Percentiles rank a stretch among this genome's conserved stretches.
phyloP scores from a whole-genome alignment of 2,888 invertebrate genomes.

The Ichneumon xanthorius region DNA sequence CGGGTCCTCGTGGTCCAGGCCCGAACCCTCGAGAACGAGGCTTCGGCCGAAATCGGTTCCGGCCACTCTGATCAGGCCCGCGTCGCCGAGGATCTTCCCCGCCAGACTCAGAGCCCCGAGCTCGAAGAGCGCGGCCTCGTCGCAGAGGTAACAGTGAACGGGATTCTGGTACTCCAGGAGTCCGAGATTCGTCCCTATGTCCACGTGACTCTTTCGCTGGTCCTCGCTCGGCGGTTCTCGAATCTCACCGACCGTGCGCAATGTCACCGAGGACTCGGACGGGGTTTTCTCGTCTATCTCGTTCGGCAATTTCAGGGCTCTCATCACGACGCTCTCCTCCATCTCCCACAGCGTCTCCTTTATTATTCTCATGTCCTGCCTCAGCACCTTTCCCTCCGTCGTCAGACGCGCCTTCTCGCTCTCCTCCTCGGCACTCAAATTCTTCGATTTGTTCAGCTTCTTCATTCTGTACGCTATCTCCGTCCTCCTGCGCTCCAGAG shows the following conservation, averaged over 20 bases:
- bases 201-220: conserved; percentile 84
- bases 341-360: conserved; percentile 89
- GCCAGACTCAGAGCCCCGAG: conserved; percentile 86
- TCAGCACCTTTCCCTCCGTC: conserved; percentile 86
- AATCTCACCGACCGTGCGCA: conserved; percentile 72
- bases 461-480: conserved; percentile 86
- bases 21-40: conserved; percentile 91
- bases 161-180: conserved; percentile 87
- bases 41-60: conserved; percentile 93
- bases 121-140: conserved; percentile 91
- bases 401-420: conserved; percentile 86
- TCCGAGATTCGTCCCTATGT: conserved; percentile 86
- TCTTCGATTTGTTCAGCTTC: conserved; percentile 77
- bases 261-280: conserved; percentile 48
- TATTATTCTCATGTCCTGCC: conserved; percentile 88
- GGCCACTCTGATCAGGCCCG: conserved; percentile 88
- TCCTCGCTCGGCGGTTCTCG: conserved; percentile 16
- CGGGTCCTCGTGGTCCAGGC: conserved; percentile 87
- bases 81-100: conserved; percentile 84
- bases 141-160: conserved; percentile 88
- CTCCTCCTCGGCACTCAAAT: conserved; percentile 78
- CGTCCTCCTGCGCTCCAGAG: conserved; percentile 86
- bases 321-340: conserved; percentile 89
- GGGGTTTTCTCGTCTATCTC: conserved; percentile 89
- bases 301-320: conserved; percentile 90